Base-by-base conservation (phyloP, 2,888 invertebrate species). In the Ochlodes sylvanus region DNA sequence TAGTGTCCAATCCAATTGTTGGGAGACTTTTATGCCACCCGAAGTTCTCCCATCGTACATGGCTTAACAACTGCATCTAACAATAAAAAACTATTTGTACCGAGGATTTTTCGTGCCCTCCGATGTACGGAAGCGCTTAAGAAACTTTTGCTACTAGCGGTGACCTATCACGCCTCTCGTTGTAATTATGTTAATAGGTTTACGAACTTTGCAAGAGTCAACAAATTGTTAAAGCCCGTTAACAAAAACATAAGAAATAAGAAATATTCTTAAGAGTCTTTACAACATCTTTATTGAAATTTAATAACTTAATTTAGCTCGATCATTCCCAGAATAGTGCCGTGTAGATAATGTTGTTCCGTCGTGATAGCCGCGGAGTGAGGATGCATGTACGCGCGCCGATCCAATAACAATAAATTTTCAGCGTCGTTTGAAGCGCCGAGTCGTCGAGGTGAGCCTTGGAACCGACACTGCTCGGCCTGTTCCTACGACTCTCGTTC, bases 331-430 rank as follows among this genome's bases (percentile, higher is more conserved):
- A 74, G 82, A 80, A 82, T 82, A 80, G 75, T 73, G 75, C 72
- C 47, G 71, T 72, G 72, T 14, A 81, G 92, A 93, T 93, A 92
- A 93, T 90, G 90, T 90, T 89, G 92, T 91, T 83, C 70, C 70
- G 83, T 86, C 89, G 88, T 90, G 92, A 92, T 93, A 92, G 88
- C 84, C 87, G 89, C 89, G 89, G 85, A 93, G 93, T 92, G 92
- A 84, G 90, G 92, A 93, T 93, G 92, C 92, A 81, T 93, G 92
- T 93, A 88, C 88, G 90, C 86, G 87, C 83, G 86, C 84, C 85
- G 84, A 77, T 74, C 89, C 92, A 91, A 93, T 94, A 94, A 93
- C 93, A 90, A 93, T 94, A 94, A 94, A 94, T 94, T 89, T 87
- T 78, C 82, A 84, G 75, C 79, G 86, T 85, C 90, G 90, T 90